Evolutionary conservation across 2,113 vertebrate genomes (phyloP).

Genomic region (Tyrannus savana): DNA sequence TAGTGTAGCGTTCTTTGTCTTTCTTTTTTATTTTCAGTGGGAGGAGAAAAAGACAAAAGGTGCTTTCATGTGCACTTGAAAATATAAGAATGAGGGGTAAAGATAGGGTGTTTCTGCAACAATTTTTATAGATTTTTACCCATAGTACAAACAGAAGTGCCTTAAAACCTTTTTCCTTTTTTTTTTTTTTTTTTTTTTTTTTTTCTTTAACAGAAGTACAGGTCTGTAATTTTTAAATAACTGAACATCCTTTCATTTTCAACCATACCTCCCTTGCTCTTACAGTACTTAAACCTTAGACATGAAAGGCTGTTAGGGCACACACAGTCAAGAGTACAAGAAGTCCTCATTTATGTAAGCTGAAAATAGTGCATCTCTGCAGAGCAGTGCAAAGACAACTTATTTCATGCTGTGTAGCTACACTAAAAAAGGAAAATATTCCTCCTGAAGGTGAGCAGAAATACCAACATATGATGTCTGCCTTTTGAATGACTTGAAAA

Average conservation of each 20-base stretch:
- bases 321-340: neutral
- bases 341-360: neutral
- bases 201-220: neutral
- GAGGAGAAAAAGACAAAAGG: neutral
- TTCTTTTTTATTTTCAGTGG: neutral
- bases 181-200: neutral
- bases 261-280: neutral
- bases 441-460: neutral
- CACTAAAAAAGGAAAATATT: neutral
- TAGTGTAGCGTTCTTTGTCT: neutral
- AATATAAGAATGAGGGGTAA: neutral
- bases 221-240: neutral
- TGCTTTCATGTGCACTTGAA: neutral
- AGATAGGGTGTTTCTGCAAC: neutral
- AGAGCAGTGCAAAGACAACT: neutral
- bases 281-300: neutral
- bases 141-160: neutral
- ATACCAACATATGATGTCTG: neutral
- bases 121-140: neutral
- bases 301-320: neutral
- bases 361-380: neutral
- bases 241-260: neutral
- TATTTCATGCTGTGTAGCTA: neutral
- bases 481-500: neutral
- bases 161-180: neutral